Base-by-base conservation (phyloP, 2,797 vertebrate genomes). In the Tapirus indicus region DNA sequence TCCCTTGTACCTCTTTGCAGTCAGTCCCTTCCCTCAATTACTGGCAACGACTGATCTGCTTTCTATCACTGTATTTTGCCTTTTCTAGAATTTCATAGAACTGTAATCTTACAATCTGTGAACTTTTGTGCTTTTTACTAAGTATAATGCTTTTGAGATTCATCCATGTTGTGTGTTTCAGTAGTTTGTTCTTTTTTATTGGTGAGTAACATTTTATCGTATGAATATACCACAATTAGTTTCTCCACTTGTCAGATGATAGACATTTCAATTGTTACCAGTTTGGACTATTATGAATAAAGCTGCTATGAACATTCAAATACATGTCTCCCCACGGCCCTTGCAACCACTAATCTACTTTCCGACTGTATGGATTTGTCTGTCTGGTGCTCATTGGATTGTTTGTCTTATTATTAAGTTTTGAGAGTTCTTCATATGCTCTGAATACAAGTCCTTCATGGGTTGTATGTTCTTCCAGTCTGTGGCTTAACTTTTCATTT, bases 101-200 rank as follows among this genome's bases (percentile, higher is more conserved):
- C 41, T 72, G 1, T 21, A 54, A 77, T 78, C 84, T 88, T 92
- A 77, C 0, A 96, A 44, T 68, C 47, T 94, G 13, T n/a, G 32
- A 23, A 87, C 27, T 91, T 58, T 79, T 95, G 21, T 90, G 54
- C 49, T 88, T 91, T 95, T 91, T 62, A 82, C 44, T 62, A 90
- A 77, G 49, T 35, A 29, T 72, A 71, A 52, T 91, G 88, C 56
- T 96, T 68, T 84, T 75, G 88, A 80, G 71, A 68, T 75, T 64
- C 62, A 91, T 84, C 32, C 32, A 54, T 72, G 25, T 84, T 79
- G 56, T 58, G 17, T 52, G 44, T 91, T 83, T 91, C 25, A 49
- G n/a, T 96, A 79, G 27, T 94, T 93, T 27, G 41, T 90, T 87
- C n/a, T n/a, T 93, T 93, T 92, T 83, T 88, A 86, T 92, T 93